Conservation (phyloP, 1,140 invertebrate species). For the Octopus sinensis region DNA sequence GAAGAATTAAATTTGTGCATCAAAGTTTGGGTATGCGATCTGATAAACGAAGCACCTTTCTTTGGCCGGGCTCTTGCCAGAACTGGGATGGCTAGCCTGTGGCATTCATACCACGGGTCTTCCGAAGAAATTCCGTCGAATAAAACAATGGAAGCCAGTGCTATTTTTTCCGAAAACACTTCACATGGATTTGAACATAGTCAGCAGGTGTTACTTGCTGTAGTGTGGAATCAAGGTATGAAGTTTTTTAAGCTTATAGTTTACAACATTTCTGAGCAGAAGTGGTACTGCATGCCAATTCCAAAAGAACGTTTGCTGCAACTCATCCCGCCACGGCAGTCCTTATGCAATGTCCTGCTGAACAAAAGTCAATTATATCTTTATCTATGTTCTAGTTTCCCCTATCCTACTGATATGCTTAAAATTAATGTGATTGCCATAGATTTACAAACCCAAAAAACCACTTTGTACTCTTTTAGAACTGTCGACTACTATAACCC, state of each 20-base stretch:
- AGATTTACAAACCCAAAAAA: constrained; percentile 44
- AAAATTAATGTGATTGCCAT: constrained; percentile 50
- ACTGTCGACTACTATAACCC: constrained; percentile 49
- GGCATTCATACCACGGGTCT: constrained; percentile 9
- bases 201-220: constrained; percentile 41
- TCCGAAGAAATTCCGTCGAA: background rate
- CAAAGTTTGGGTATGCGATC: constrained; percentile 47
- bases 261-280: constrained; percentile 43
- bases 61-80: constrained; percentile 27
- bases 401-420: constrained; percentile 53
- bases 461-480: constrained; percentile 47
- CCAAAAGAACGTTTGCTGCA: constrained; percentile 43
- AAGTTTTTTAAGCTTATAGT: constrained; percentile 51
- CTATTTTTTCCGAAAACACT: background rate
- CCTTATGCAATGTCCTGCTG: constrained; percentile 46
- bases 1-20: constrained; percentile 38
- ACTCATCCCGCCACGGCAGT: constrained; percentile 46
- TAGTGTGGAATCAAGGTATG: constrained; percentile 49
- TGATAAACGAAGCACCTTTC: constrained; percentile 35
- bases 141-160: constrained; percentile 1
- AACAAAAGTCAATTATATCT: constrained; percentile 47
- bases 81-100: constrained; percentile 15
- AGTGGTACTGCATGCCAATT: constrained; percentile 48
- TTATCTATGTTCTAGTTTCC: constrained; percentile 51
- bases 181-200: constrained; percentile 17